phyloP scores from a whole-genome alignment of 2,797 vertebrate genomes.

The Staurois parvus region DNA sequence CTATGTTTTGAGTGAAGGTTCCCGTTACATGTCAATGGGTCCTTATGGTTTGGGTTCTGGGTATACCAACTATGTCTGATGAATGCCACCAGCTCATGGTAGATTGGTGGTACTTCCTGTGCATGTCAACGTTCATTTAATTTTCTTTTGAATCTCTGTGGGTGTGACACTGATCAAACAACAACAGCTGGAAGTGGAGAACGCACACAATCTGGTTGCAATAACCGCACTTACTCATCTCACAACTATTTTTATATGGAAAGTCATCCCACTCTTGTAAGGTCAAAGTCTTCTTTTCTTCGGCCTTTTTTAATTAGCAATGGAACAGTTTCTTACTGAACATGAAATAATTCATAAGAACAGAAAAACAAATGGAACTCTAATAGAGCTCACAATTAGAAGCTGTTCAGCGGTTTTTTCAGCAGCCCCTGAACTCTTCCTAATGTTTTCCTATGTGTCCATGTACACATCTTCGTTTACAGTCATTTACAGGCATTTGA shows the following conservation, averaged over 20 bases:
- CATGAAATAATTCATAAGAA: not conserved
- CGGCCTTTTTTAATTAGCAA: not conserved
- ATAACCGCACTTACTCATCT: constrained; percentile 43
- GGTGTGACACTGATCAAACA: constrained; percentile 13
- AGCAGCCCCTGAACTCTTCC: no score
- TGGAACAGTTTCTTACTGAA: not conserved
- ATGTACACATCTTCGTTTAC: no score
- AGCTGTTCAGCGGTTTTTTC: no score
- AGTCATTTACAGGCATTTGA: no score
- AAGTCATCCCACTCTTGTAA: not conserved
- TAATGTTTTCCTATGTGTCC: no score
- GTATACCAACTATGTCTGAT: not conserved
- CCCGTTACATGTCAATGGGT: no score
- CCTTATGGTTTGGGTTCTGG: not conserved
- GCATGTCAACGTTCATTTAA: not conserved
- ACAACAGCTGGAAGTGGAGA: constrained; percentile 17
- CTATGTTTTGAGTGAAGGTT: no score
- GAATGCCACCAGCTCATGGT: not conserved
- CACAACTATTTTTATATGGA: constrained; percentile 40
- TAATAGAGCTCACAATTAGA: no score
- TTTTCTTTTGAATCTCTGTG: not conserved
- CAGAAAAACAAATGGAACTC: not conserved
- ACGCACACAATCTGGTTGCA: constrained; percentile 24
- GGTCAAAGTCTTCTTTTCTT: not conserved
- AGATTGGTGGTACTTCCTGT: not conserved